Percentiles rank a stretch among this genome's conserved stretches.
Evolutionary conservation across 2,888 invertebrate species (phyloP).

Genomic region (Proisotoma minuta): DNA sequence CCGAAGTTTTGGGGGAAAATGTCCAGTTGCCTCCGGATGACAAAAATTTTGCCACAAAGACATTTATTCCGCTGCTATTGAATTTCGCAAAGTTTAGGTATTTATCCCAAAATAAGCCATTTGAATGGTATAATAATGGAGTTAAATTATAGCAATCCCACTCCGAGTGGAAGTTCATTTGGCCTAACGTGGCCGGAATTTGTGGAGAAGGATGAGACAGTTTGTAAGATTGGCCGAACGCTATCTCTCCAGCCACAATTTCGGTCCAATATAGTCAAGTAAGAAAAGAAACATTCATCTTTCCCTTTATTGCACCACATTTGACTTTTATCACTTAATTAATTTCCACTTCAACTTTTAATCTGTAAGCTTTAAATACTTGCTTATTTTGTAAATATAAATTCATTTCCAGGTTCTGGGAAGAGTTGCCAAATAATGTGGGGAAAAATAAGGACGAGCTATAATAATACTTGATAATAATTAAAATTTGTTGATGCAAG

Average conservation of each 20-base stretch:
- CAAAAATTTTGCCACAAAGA: constrained; percentile 45
- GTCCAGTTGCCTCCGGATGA: constrained; percentile 44
- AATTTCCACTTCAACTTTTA: constrained; percentile 30
- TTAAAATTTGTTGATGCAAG: no score
- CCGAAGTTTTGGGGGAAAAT: constrained; percentile 46
- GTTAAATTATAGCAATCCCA: constrained; percentile 40
- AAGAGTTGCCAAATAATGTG: constrained; percentile 9
- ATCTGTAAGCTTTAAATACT: no score
- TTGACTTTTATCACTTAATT: constrained; percentile 46
- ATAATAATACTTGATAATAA: no score
- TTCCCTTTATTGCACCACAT: constrained; percentile 38
- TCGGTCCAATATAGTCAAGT: constrained; percentile 46
- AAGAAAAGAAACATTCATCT: constrained; percentile 23
- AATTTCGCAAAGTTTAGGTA: constrained; percentile 48
- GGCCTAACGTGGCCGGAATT: constrained; percentile 45
- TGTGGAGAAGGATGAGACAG: constrained; percentile 37
- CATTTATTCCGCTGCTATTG: constrained; percentile 46
- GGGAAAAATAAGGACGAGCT: constrained; percentile 14
- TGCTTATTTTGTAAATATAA: not conserved
- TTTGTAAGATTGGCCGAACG: constrained; percentile 38
- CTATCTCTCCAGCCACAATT: constrained; percentile 40
- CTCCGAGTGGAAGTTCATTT: constrained; percentile 33
- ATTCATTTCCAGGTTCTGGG: constrained; percentile 22
- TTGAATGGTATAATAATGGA: not conserved
- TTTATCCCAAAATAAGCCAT: constrained; percentile 3